Conservation (phyloP, 2,888 invertebrate genomes). For the Fabriciana adippe region DNA sequence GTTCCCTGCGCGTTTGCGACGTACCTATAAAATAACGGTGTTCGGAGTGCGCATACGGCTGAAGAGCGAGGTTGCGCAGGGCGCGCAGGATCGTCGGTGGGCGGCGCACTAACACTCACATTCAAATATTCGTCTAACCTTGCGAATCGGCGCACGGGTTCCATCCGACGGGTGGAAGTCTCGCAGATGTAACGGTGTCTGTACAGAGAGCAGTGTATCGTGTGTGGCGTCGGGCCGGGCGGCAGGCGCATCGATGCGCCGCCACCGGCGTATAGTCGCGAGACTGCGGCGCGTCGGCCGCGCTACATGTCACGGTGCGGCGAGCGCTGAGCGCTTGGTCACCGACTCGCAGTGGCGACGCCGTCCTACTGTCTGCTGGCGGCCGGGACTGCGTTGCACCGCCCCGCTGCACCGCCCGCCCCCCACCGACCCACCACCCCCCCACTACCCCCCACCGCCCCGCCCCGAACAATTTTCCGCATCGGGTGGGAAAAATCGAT, state of each 20-base stretch:
- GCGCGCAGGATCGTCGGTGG: slow-evolving; percentile 60
- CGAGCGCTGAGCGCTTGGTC: slow-evolving; percentile 80
- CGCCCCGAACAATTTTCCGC: slow-evolving; percentile 81
- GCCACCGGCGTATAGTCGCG: slow-evolving; percentile 77
- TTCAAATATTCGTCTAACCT: slow-evolving; percentile 80
- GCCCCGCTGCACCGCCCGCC: slow-evolving; percentile 80
- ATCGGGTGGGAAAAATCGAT: slow-evolving; percentile 83
- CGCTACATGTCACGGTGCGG: slow-evolving; percentile 80
- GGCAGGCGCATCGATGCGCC: slow-evolving; percentile 78
- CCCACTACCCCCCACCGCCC: slow-evolving; percentile 63
- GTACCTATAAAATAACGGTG: slow-evolving; percentile 63
- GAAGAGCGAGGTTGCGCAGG: slow-evolving; percentile 62
- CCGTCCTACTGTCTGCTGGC: slow-evolving; percentile 81
- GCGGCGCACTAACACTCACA: slow-evolving; percentile 78
- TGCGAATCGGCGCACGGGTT: slow-evolving; percentile 82
- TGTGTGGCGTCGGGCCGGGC: slow-evolving; percentile 70
- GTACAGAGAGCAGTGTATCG: slow-evolving; percentile 71
- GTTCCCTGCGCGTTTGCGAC: slow-evolving; percentile 61
- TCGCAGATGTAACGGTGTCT: slow-evolving; percentile 65
- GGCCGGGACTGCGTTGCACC: slow-evolving; percentile 79
- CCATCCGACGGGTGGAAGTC: slow-evolving; percentile 74
- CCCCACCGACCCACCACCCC: slow-evolving; percentile 59
- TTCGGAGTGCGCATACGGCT: slow-evolving; percentile 66
- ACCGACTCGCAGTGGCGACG: slow-evolving; percentile 81
- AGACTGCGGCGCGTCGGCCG: slow-evolving; percentile 68